Evolutionary conservation across 2,888 invertebrate species (phyloP).

Genomic region (Girardia tigrina): DNA sequence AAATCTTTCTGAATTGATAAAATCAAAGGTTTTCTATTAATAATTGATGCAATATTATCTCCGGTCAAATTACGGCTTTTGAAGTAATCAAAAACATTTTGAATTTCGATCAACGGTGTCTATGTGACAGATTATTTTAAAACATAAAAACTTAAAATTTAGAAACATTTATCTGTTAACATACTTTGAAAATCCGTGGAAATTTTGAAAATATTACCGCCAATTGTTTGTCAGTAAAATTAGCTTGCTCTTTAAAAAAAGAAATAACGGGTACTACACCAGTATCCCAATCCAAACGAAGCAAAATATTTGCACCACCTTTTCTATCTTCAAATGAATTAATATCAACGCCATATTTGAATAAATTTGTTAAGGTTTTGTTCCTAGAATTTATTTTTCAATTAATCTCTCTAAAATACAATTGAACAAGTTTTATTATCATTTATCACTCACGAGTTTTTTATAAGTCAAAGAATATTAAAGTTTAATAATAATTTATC

Average conservation of each 20-base stretch:
- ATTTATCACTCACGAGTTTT: no score
- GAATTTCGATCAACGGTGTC: no score
- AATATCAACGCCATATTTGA: neutral
- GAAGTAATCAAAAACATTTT: neutral
- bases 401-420: neutral
- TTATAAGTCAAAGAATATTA: no score
- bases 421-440: no score
- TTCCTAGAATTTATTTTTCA: neutral
- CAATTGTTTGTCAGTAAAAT: neutral
- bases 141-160: no score
- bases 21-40: neutral
- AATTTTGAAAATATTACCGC: neutral
- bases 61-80: neutral
- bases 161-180: neutral
- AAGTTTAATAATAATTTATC: no score
- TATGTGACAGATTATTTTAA: no score
- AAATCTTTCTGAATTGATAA: no score
- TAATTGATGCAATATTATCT: neutral
- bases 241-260: neutral
- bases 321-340: neutral
- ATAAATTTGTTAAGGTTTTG: neutral
- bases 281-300: neutral
- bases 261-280: neutral
- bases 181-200: neutral
- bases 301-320: neutral